These are phyloP conservation scores for Diarsia mendica DNA, from an alignment of 2,888 invertebrate genomes.

Conservation along the genomic window DNA sequence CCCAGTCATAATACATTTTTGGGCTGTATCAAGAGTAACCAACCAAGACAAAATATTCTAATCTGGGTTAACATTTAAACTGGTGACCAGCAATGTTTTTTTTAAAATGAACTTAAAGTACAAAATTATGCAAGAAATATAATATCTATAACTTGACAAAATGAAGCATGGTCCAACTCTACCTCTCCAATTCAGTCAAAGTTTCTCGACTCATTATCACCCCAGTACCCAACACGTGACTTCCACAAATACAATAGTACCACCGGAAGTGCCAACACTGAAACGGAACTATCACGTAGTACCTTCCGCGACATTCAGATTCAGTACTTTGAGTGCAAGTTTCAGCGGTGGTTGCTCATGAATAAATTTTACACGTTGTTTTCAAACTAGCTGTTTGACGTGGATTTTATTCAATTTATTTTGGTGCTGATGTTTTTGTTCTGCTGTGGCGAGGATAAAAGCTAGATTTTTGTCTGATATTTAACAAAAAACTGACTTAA, in stretches of 20 bases:
- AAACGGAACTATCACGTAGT: slow-evolving; percentile 73
- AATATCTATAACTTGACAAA: no score
- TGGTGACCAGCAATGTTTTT: not conserved
- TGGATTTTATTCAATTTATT: slow-evolving; percentile 56
- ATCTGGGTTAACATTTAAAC: not conserved
- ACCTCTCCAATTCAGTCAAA: not conserved
- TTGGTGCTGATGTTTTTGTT: slow-evolving; percentile 45
- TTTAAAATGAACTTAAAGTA: no score
- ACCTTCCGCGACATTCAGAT: slow-evolving; percentile 73
- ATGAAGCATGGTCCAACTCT: not conserved
- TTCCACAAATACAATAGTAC: slow-evolving; percentile 18
- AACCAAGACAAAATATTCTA: no score
- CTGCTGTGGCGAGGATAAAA: not conserved
- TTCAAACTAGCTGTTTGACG: slow-evolving; percentile 64
- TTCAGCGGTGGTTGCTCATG: slow-evolving; percentile 70
- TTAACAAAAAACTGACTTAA: not conserved
- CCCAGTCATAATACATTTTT: no score
- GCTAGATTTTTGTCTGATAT: slow-evolving; percentile 19
- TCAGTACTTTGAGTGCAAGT: slow-evolving; percentile 72
- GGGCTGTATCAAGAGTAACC: no score
- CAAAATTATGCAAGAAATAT: no score
- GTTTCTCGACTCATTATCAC: slow-evolving; percentile 31
- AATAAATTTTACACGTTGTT: slow-evolving; percentile 75
- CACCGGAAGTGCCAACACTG: slow-evolving; percentile 62
- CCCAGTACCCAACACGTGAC: slow-evolving; percentile 23